Evolutionary conservation across 2,797 vertebrate species (phyloP).

Genomic region (Sebastes oblongus): DNA sequence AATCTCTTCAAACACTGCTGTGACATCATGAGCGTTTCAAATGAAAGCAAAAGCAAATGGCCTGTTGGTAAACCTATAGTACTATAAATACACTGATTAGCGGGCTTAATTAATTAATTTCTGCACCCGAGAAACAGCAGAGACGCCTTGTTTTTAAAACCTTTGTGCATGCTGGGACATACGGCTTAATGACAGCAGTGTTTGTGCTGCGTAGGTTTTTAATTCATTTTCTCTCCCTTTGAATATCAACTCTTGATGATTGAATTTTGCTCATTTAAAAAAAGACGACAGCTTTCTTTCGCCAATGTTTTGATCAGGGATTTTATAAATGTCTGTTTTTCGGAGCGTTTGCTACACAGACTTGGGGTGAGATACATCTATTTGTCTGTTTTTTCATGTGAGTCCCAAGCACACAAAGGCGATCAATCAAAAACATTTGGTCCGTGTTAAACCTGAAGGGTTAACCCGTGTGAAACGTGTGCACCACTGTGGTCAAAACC

Average conservation of each 20-base stretch:
- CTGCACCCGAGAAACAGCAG: slow-evolving; percentile 13
- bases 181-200: slow-evolving; percentile 17
- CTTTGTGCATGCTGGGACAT: slow-evolving; percentile 15
- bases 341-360: neutral
- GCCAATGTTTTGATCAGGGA: neutral
- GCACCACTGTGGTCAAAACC: slow-evolving; percentile 32
- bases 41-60: slow-evolving; percentile 16
- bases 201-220: slow-evolving; percentile 18
- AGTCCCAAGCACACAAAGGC: neutral
- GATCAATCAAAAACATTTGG: slow-evolving; percentile 24
- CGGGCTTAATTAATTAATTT: slow-evolving; percentile 15
- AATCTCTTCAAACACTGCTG: slow-evolving; percentile 14
- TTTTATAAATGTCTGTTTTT: neutral
- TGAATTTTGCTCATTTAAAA: slow-evolving; percentile 8
- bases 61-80: slow-evolving; percentile 8
- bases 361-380: neutral
- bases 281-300: neutral
- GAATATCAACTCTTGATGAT: neutral
- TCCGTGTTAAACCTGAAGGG: slow-evolving; percentile 28
- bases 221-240: slow-evolving; percentile 26
- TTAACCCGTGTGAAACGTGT: slow-evolving; percentile 36
- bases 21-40: slow-evolving; percentile 14
- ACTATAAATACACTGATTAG: slow-evolving; percentile 40
- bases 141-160: slow-evolving; percentile 14
- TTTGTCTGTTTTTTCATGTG: slow-evolving; percentile 2